Conservation (phyloP, 2,797 vertebrate genomes). For the Crenichthys baileyi region DNA sequence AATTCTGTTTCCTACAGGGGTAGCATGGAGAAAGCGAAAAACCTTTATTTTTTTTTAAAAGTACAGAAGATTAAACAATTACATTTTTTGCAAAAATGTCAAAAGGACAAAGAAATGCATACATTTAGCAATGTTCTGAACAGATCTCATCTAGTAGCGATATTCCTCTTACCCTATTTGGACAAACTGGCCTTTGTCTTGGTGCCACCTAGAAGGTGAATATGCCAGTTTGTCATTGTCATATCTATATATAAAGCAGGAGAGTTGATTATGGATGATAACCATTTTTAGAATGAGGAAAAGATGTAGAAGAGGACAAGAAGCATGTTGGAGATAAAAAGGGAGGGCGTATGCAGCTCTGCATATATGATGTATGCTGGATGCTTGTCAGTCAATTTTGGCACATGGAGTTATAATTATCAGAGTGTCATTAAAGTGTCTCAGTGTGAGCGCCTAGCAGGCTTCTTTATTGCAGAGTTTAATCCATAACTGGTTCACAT, state of each 20-base stretch:
- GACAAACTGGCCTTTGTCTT: constrained; percentile 23
- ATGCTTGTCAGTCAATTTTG: constrained; percentile 71
- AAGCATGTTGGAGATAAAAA: constrained; percentile 10
- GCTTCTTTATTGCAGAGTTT: constrained; percentile 78
- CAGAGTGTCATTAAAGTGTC: constrained; percentile 72
- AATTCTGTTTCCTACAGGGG: neutral
- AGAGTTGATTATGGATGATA: constrained; percentile 38
- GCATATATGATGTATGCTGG: constrained; percentile 42
- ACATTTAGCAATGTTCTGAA: neutral
- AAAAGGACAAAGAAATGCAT: neutral
- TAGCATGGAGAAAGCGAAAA: neutral
- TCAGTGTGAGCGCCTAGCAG: constrained; percentile 74
- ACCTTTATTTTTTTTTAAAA: neutral
- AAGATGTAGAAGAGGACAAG: constrained; percentile 21
- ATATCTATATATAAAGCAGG: constrained; percentile 45
- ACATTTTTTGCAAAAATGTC: neutral
- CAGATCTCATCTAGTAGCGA: constrained; percentile 11
- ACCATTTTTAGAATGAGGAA: constrained; percentile 49
- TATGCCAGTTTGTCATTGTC: constrained; percentile 39
- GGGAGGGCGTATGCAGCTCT: constrained; percentile 19
- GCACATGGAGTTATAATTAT: constrained; percentile 74
- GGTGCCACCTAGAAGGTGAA: constrained; percentile 39
- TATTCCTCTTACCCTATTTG: neutral
- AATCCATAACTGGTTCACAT: constrained; percentile 78
- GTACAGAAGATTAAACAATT: neutral